phyloP scores from a whole-genome alignment of 2,888 invertebrate species.

The Caenorhabditis japonica region DNA sequence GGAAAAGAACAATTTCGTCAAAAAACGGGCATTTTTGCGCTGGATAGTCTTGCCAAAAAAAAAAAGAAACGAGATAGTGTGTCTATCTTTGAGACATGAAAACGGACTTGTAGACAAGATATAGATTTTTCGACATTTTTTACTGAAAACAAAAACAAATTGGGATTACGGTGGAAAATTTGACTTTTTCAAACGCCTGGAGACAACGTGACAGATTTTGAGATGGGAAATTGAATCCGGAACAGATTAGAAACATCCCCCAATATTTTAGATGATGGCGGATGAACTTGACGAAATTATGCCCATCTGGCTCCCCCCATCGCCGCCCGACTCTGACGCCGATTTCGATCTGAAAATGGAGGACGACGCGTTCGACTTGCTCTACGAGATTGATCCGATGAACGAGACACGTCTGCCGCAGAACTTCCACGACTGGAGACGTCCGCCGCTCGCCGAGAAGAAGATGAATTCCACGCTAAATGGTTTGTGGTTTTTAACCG shows the following conservation, averaged over 20 bases:
- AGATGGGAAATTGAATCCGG: not conserved
- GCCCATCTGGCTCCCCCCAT: conserved; percentile 92
- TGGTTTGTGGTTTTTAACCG: too few species aligned
- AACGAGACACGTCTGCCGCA: conserved; percentile 59
- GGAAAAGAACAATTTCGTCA: not conserved
- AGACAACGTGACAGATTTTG: not conserved
- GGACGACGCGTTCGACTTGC: conserved; percentile 87
- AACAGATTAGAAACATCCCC: not conserved
- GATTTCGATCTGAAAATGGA: conserved; percentile 85
- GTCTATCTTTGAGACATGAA: too few species aligned
- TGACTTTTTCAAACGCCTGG: not conserved
- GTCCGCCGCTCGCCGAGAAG: conserved; percentile 59
- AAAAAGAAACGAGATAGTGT: too few species aligned
- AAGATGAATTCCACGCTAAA: conserved; percentile 15
- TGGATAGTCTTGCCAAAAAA: not conserved
- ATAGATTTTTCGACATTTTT: too few species aligned
- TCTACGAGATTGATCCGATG: conserved; percentile 81
- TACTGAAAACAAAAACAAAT: not conserved
- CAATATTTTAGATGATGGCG: conserved; percentile 51
- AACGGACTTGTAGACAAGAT: too few species aligned
- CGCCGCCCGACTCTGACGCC: conserved; percentile 90
- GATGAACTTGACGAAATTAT: conserved; percentile 49
- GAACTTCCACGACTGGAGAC: conserved; percentile 52
- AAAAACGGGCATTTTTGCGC: not conserved
- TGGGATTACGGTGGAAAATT: conserved; percentile 1